A percentile compares a stretch with the other conserved stretches of the same genome.
Evolutionary conservation across 2,888 invertebrate species (phyloP).

Genomic region (Mesorhabditis sp.): DNA sequence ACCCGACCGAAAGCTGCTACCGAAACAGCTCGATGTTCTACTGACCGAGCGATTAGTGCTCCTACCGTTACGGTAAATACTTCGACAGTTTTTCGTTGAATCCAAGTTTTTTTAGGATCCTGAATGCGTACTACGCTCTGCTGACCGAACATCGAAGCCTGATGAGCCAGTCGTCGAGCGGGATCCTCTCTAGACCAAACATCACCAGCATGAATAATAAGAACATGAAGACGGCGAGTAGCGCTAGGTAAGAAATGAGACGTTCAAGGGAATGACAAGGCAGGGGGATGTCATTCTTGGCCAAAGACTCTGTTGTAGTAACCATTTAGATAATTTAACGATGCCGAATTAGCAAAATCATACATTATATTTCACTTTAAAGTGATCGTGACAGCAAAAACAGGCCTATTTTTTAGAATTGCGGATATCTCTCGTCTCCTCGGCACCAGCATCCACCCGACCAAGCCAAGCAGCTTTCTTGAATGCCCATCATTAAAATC

Average conservation of each 20-base stretch:
- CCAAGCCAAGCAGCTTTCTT: slow-evolving; percentile 24
- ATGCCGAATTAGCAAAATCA: too few relatives aligned
- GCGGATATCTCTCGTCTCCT: slow-evolving; percentile 32
- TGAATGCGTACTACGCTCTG: slow-evolving; percentile 43
- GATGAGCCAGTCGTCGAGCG: slow-evolving; percentile 11
- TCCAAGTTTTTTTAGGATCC: slow-evolving; percentile 16
- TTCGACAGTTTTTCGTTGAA: background rate
- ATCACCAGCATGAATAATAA: background rate
- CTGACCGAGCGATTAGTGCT: slow-evolving; percentile 12
- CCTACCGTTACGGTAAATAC: slow-evolving; percentile 5
- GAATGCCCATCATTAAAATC: slow-evolving; percentile 19
- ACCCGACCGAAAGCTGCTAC: slow-evolving; percentile 9
- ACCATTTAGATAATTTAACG: too few relatives aligned
- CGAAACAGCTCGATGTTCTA: slow-evolving; percentile 9
- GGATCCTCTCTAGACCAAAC: slow-evolving; percentile 12
- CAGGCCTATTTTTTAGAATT: slow-evolving; percentile 10
- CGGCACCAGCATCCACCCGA: slow-evolving; percentile 32
- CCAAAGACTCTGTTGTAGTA: too few relatives aligned
- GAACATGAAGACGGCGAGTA: background rate
- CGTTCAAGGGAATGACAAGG: too few relatives aligned
- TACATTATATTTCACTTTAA: too few relatives aligned
- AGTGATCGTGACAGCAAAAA: too few relatives aligned
- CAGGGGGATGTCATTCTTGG: too few relatives aligned
- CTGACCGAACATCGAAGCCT: slow-evolving; percentile 24
- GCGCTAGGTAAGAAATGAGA: background rate